Conservation (phyloP, 2,888 invertebrate genomes). For the Danaus chrysippus region DNA sequence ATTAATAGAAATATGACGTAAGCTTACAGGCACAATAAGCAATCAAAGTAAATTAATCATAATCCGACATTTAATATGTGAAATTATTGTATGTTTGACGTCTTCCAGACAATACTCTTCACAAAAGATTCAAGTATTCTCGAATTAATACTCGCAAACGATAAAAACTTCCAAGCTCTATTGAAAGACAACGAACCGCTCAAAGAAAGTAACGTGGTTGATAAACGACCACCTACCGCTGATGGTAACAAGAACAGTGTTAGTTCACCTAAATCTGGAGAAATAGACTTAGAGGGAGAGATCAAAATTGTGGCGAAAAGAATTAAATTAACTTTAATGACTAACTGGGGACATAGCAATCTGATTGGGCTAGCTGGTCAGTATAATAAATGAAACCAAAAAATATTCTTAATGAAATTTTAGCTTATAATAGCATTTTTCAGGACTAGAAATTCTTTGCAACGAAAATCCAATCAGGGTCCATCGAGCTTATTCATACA, state of each 20-base stretch:
- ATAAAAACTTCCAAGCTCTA: conserved; percentile 63
- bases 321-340: conserved; percentile 78
- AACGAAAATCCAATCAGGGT: conserved; percentile 50
- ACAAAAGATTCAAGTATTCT: conserved; percentile 87
- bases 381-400: background rate
- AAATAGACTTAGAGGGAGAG: conserved; percentile 43
- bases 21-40: background rate
- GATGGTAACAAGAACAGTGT: conserved; percentile 53
- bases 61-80: background rate
- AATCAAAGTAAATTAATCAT: too few species aligned
- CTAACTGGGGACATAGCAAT: conserved; percentile 82
- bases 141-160: conserved; percentile 66
- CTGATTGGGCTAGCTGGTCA: conserved; percentile 80
- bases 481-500: conserved; percentile 60
- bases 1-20: background rate
- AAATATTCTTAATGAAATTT: background rate
- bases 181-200: conserved; percentile 62
- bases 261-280: conserved; percentile 46
- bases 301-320: conserved; percentile 58
- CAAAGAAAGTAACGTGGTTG: conserved; percentile 43
- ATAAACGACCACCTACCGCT: conserved; percentile 81
- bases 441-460: conserved; percentile 73
- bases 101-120: conserved; percentile 89
- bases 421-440: conserved; percentile 26
- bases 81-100: background rate